A percentile compares a stretch with the other conserved stretches of the same genome.
phyloP scores from a whole-genome alignment of 2,113 vertebrate species.

The Zosterops japonicus region DNA sequence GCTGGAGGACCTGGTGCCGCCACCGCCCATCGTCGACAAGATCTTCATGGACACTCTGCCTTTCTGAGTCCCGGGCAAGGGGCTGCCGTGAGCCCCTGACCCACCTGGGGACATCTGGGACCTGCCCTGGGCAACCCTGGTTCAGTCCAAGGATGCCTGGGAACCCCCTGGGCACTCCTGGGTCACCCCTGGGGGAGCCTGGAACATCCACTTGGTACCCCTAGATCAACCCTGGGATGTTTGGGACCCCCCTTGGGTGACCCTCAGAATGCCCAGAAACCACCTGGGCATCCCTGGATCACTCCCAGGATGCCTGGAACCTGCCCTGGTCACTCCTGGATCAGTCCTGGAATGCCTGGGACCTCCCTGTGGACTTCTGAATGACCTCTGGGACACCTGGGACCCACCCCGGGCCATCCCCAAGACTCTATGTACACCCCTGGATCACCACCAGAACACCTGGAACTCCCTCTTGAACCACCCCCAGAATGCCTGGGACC shows the following conservation, averaged over 20 bases:
- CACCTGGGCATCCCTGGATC: not conserved
- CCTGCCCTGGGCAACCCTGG: not conserved
- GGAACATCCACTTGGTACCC: not conserved
- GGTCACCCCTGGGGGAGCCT: not conserved
- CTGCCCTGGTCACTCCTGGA: not conserved
- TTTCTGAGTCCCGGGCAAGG: constrained; percentile 75
- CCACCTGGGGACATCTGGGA: not conserved
- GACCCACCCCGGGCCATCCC: not conserved
- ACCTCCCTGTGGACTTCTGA: not conserved
- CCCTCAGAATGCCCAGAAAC: not conserved
- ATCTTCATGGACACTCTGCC: constrained; percentile 94
- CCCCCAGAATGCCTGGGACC: not conserved
- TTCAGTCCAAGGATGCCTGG: not conserved
- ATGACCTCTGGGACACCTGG: not conserved
- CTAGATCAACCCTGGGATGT: not conserved
- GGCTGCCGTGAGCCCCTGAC: not conserved
- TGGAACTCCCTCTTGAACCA: not conserved
- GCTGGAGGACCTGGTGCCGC: constrained; percentile 90
- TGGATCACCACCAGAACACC: not conserved
- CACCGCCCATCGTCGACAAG: constrained; percentile 90
- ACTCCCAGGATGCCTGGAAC: not conserved
- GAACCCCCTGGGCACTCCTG: not conserved
- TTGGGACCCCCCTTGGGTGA: not conserved
- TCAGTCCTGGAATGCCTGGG: not conserved
- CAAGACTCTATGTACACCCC: not conserved